Base-by-base conservation (phyloP, 2,888 invertebrate genomes). In the Gryllus longicercus region DNA sequence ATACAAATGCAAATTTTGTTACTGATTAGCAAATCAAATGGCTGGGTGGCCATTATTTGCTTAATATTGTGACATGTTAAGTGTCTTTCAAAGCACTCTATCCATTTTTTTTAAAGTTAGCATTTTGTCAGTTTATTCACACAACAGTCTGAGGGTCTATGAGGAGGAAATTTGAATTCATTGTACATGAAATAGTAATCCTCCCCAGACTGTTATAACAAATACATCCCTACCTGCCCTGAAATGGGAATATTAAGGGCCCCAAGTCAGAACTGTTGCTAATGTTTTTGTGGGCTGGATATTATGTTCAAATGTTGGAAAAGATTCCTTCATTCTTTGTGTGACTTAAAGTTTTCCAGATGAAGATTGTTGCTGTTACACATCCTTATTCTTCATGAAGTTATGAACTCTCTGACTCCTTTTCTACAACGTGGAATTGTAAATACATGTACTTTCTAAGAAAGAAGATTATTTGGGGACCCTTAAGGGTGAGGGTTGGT, bases 381-480 rank as follows among this genome's bases (percentile, higher is more conserved):
- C 38, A 38, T 38, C 38, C 38, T 38, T 38, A 38, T 38, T 38
- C 38, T 8, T 8, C 38, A 38, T 38, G 38, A 38, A 38, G 38
- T 38, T 8, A 38, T 38, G 38, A 38, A 38, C 38, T 38, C 38
- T 38, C 8, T 38, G 38, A 38, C 38, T 38, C 38, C 38, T 38
- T 38, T 38, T 38, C 38, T 38, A 38, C 38, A 38, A 38, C 38
- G 38, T 38, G 38, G 38, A 63, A 63, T 63, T 63, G 63, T 63
- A 63, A 63, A 63, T 63, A 63, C 16, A 11, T 18, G 63, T 63
- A 63, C 63, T 63, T 63, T 63, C 63, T 63, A n/a, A n/a, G 63
- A 63, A 63, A 63, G 63, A 63, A 63, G n/a, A n/a, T 63, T 63
- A 63, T 63, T 63, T 63, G 63, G 63, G 63, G 63, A 63, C 63